Evolutionary conservation across 2,888 invertebrate genomes (phyloP), one percentile per base, ranked within the genome.

Genomic region (Chalcosyrphus nemorum): DNA sequence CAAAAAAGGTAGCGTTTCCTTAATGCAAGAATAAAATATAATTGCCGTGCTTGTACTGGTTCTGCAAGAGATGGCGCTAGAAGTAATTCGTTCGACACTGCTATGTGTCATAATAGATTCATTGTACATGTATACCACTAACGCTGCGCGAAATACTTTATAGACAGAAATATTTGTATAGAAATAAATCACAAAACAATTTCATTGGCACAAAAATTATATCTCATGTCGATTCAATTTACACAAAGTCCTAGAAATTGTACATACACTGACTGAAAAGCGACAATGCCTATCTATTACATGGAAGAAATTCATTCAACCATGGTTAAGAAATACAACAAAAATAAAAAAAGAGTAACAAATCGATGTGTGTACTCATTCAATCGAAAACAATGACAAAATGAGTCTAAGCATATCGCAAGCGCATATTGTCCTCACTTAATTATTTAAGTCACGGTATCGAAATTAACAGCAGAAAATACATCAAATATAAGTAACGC

Each of bases 381-480:
- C 72, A 82, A 68, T 84, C 72, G 78, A 70, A 78, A 84, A 84
- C 84, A 80, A 80, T 84, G 74, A 80, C 84, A 84, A 84, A 80
- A 70, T 65, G 78, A 63, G 68, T 77, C 47, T 78, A 56, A 71
- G 68, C 50, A 56, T 70, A 84, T 68, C 78, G 78, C 84, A 78
- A 84, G 68, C 59, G 59, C 52, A 65, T 65, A 78, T 74, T 84
- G 84, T 78, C 84, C 74, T 78, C 84, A 80, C 80, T 84, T 84
- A 84, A 84, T 84, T 84, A 84, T 84, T 84, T 84, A 65, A 80
- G 84, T 84, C 84, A 84, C 84, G 84, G 84, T 80, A 84, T 84
- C 70, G 38, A 84, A 84, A 84, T 84, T 84, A 84, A 80, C 78
- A 75, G 74, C 84, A 65, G 59, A 84, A 84, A 84, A 80, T 78